Evolutionary conservation across 30 jellyfish, hydroid and myxozoan species (phyloP), one percentile per base, ranked within the genome.

Genomic region (Aurelia coerulea): DNA sequence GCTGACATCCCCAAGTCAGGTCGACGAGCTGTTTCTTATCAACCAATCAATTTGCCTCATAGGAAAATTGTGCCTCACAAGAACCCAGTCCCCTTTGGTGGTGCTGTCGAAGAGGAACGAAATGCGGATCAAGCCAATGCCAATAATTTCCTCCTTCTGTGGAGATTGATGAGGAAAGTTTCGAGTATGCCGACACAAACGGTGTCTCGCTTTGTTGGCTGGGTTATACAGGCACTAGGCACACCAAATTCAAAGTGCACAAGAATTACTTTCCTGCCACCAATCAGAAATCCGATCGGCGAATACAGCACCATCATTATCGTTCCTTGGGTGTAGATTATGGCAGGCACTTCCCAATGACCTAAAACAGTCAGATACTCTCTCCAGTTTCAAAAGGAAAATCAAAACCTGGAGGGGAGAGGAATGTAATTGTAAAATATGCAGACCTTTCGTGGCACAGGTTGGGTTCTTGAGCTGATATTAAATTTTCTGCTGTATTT

Each of bases 261-360:
- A 69, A 39, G 35, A 29, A 39, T 81, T 16, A 81, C 91, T 13
- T 65, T 81, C 68, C 87, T 81, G 33, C 91, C 91, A 8, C 81
- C 91, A 29, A 79, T 79, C 29, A 62, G 74, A 29, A 29, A 62
- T 46, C 90, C 90, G 41, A 81, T 81, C 39, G 49, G 76, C 41
- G 87, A 81, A 18, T 68, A 81, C 63, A 81, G 91, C 87, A 81
- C 91, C 18, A 33, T 81, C 52, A 10, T 81, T n/a, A n/a, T n/a
- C n/a, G n/a, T n/a, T n/a, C n/a, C n/a, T n/a, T n/a, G n/a, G n/a
- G n/a, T n/a, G n/a, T n/a, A n/a, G n/a, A n/a, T n/a, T n/a, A n/a
- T n/a, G n/a, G n/a, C n/a, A n/a, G n/a, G n/a, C n/a, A n/a, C n/a
- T n/a, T n/a, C n/a, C n/a, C n/a, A n/a, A n/a, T n/a, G n/a, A n/a